A percentile compares a stretch with the other conserved stretches of the same genome.
These are phyloP conservation scores for Bos taurus DNA, from an alignment of 2,113 vertebrate species.

Conservation along the genomic window ARS-UCD2.0 NC_037334.1:110545001-110545500, in stretches of 20 bases:
- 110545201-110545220: neutral
- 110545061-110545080: neutral
- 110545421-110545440: neutral
- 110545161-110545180: neutral
- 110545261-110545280: neutral
- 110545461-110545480: rapidly evolving
- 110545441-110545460: neutral
- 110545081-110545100: neutral
- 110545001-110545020: neutral
- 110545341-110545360: neutral
- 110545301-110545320: neutral
- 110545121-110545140: neutral
- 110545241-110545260: neutral
- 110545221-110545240: neutral
- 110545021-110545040: neutral
- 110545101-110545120: neutral
- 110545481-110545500: neutral
- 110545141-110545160: neutral
- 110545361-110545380: neutral
- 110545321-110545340: neutral
- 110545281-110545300: neutral
- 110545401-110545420: rapidly evolving
- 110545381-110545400: neutral
- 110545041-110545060: neutral
- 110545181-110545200: neutral